Base-by-base conservation (phyloP, 1,140 invertebrate genomes). In the Yoshiicerus persimilis region DNA sequence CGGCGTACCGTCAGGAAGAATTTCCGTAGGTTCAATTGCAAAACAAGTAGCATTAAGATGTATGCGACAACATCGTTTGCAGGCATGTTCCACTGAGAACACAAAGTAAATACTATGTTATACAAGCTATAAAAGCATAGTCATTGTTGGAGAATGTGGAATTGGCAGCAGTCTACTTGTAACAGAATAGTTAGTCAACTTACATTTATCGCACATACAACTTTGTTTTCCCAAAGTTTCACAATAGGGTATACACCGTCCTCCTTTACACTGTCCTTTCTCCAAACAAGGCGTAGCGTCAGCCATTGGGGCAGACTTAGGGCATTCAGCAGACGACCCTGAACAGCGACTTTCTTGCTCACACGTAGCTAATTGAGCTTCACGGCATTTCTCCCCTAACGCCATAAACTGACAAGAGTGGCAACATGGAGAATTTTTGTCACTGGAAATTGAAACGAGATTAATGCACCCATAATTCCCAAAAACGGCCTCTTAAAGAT, bases 351-450 rank as follows among this genome's bases (percentile, higher is more conserved):
- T 96, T 92, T 97, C 96, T 92, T 97, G 95, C 92, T 98, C 97
- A 92, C 98, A 99, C 39, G 97, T 97, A 0, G 96, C 95, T 90
- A 96, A 96, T 91, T 97, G 96, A 0, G 96, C 96, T 90, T 97
- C 96, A 25, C 97, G 94, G 91, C 98, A 99, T 91, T 97, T 96
- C 9, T 96, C 91, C 9, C 92, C 93, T 13, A 88, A 93, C 87
- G 95, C 93, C 94, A 98, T 97, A 91, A 95, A 97, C 91, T 96
- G 95, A 91, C 98, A 99, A 90, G 96, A 95, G 92, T 96, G 95
- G 91, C 98, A 99, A 92, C 98, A 99, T 0, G 96, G 97, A 0
- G 97, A 97, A 92, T 99, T 99, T 92, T 97, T 97, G 92, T 99
- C 98, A 92, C 97, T 97, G 92, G 87, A 95, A 80, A 56, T 90